phyloP scores from a whole-genome alignment of 2,797 vertebrate genomes.

The Brachyalestes nurse region DNA sequence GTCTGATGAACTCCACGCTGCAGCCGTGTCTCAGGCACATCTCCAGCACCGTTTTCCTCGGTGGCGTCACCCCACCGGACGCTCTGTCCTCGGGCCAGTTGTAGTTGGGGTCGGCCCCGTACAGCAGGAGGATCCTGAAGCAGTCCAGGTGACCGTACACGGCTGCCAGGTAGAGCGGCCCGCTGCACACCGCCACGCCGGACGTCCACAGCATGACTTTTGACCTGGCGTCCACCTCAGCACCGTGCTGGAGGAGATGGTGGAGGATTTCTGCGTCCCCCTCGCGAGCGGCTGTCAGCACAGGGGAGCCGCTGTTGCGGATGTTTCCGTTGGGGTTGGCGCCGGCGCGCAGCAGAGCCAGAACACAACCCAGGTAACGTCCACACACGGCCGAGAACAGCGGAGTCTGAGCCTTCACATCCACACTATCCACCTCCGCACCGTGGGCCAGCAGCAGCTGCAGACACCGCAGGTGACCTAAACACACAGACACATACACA shows the following conservation, averaged over 20 bases:
- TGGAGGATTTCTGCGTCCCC: slow-evolving; percentile 80
- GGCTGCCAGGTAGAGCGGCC: slow-evolving; percentile 90
- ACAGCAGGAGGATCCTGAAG: slow-evolving; percentile 86
- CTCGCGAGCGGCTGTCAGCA: slow-evolving; percentile 87
- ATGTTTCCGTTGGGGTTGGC: slow-evolving; percentile 85
- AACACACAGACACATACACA: slow-evolving; percentile 33
- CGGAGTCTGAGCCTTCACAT: slow-evolving; percentile 93
- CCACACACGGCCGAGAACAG: slow-evolving; percentile 89
- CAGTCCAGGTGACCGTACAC: slow-evolving; percentile 91
- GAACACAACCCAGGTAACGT: slow-evolving; percentile 88
- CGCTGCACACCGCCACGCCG: slow-evolving; percentile 81
- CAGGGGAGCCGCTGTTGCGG: slow-evolving; percentile 89
- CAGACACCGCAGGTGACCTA: slow-evolving; percentile 79
- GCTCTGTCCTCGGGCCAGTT: slow-evolving; percentile 84
- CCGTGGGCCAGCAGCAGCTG: slow-evolving; percentile 86
- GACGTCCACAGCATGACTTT: slow-evolving; percentile 84
- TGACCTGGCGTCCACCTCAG: slow-evolving; percentile 84
- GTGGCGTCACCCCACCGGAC: slow-evolving; percentile 78
- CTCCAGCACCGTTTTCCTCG: slow-evolving; percentile 86
- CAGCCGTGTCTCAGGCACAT: slow-evolving; percentile 89
- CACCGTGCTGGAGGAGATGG: slow-evolving; percentile 85
- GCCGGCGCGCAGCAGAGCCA: slow-evolving; percentile 83
- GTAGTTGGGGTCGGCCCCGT: slow-evolving; percentile 90
- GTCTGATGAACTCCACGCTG: slow-evolving; percentile 80
- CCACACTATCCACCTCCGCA: slow-evolving; percentile 86